Evolutionary conservation across 2,113 vertebrate species (phyloP), one percentile per base, ranked within the genome.

Genomic region (Aegithalos caudatus): DNA sequence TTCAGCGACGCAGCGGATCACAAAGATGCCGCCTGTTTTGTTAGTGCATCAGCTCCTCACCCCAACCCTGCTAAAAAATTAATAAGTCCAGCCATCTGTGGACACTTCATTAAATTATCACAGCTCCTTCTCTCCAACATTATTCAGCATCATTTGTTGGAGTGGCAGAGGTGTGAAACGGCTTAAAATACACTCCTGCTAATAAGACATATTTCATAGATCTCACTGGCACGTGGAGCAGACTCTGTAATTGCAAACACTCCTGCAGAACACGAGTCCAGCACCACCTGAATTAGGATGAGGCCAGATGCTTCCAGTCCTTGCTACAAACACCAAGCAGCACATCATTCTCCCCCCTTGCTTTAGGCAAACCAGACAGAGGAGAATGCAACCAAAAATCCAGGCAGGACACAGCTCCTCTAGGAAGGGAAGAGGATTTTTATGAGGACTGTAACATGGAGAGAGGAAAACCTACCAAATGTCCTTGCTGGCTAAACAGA

Each of bases 21-120:
- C 42, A 64, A 48, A 91, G 83, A 92, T 37, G 85, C 23, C 1
- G 2, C 54, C 2, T 57, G 42, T 57, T 95, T 66, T 83, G 86
- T 92, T 66, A 83, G 86, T 48, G 8, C 82, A 94, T n/a, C 94
- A 90, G 82, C 64, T 88, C 89, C 79, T 48, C 88, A 80, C 70
- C 45, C 74, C 2, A 93, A 45, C 40, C 81, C 90, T 80, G 92
- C 53, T 95, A 92, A 92, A 96, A 93, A 93, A 94, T 91, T 74
- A 93, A 2, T 86, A 83, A 94, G 64, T 90, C 82, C 88, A 71
- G 53, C 95, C 94, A 96, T 94, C 94, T 92, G 96, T 76, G 89
- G 89, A 57, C 81, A 79, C 84, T 92, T 96, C 90, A 95, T 94
- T 96, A 94, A 95, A 95, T 92, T 79, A 91, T 94, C 73, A 2